These are phyloP conservation scores for Paralinhomoeus sp. DNA, from an alignment of 2,888 invertebrate species.

Conservation along the genomic window DNA sequence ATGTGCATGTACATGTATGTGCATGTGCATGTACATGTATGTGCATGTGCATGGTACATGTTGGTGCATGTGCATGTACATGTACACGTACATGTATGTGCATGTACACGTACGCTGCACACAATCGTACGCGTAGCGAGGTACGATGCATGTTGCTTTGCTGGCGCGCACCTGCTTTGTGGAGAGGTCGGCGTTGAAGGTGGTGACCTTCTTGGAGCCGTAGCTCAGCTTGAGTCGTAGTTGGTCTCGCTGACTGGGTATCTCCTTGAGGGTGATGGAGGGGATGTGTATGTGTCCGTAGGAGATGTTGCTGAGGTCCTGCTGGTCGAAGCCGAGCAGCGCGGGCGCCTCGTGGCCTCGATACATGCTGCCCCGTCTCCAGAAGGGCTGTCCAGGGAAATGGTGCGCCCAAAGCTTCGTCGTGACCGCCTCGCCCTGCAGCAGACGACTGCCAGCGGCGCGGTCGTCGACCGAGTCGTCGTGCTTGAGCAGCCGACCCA, in stretches of 20 bases:
- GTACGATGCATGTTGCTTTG: no score
- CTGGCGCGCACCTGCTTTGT: slow-evolving; percentile 15
- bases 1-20: no score
- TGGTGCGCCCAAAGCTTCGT: slow-evolving; percentile 28
- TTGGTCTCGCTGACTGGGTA: slow-evolving; percentile 23
- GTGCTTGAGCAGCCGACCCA: slow-evolving; percentile 28
- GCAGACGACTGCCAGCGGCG: slow-evolving; percentile 27
- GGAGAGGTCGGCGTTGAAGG: slow-evolving; percentile 12
- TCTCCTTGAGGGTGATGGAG: slow-evolving; percentile 21
- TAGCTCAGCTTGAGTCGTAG: slow-evolving; percentile 20
- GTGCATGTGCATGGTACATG: no score
- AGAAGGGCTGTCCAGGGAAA: slow-evolving; percentile 28
- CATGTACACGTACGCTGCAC: no score
- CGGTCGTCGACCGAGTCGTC: slow-evolving; percentile 32
- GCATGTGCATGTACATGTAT: no score
- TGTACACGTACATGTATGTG: no score
- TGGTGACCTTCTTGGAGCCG: slow-evolving; percentile 20
- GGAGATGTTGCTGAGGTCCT: slow-evolving; percentile 17
- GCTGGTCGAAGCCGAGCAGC: slow-evolving; percentile 25
- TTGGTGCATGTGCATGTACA: no score
- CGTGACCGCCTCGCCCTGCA: slow-evolving; percentile 28
- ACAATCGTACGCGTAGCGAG: no score
- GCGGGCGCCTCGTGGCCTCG: slow-evolving; percentile 29
- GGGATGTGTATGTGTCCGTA: slow-evolving; percentile 22
- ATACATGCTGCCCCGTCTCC: slow-evolving; percentile 30